Percentiles rank a stretch among this genome's conserved stretches.
phyloP scores from a whole-genome alignment of 2,888 invertebrate genomes.

The Chrysotoxum bicinctum region DNA sequence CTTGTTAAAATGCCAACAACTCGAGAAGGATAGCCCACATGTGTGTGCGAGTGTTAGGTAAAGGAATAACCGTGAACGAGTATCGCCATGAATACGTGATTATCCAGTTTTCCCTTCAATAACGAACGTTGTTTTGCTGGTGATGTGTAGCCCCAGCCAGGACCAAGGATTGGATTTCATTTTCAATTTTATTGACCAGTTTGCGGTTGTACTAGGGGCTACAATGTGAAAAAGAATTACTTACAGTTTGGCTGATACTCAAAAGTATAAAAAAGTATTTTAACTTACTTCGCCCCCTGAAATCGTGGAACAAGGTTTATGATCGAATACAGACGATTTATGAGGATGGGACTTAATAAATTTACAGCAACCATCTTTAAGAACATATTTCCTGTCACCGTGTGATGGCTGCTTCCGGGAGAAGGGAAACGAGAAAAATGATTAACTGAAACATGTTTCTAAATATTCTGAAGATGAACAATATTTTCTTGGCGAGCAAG shows the following conservation, averaged over 20 bases:
- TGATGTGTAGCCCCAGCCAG: not conserved
- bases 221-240: conserved; percentile 23
- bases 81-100: conserved; percentile 70
- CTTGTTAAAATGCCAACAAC: conserved; percentile 73
- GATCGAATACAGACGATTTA: not conserved
- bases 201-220: conserved; percentile 30
- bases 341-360: conserved; percentile 16
- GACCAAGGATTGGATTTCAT: conserved; percentile 58
- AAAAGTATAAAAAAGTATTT: conserved; percentile 21
- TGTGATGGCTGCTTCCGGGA: not conserved
- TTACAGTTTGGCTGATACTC: conserved; percentile 37
- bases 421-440: not conserved
- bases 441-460: conserved; percentile 15
- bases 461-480: not conserved
- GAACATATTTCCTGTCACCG: conserved; percentile 26
- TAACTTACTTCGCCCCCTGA: not conserved
- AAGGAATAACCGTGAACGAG: conserved; percentile 34
- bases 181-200: conserved; percentile 72
- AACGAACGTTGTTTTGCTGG: not conserved
- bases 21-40: conserved; percentile 55
- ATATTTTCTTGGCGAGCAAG: not conserved
- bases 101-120: conserved; percentile 38
- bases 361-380: conserved; percentile 29
- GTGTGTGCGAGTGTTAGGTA: conserved; percentile 36
- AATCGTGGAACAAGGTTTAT: conserved; percentile 11